These are phyloP conservation scores for Syngnathus typhle DNA, from an alignment of 2,113 vertebrate species.

Conservation along the genomic window DNA sequence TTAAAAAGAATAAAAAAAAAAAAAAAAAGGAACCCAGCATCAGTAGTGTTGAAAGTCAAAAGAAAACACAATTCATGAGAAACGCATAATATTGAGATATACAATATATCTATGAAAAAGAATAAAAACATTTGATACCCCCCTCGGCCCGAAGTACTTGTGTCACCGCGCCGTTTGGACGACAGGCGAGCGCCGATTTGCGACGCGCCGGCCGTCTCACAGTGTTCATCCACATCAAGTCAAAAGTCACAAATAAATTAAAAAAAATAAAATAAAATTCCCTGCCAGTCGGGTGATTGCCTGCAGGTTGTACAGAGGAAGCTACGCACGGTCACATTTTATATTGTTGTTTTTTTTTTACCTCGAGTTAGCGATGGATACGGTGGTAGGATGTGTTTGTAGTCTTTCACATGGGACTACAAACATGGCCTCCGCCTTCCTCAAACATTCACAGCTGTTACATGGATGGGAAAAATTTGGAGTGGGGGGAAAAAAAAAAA, in stretches of 20 bases:
- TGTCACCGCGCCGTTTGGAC: conserved; percentile 15
- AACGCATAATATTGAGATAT: conserved; percentile 24
- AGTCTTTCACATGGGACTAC: conserved; percentile 24
- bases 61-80: conserved; percentile 40
- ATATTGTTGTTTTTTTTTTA: not conserved
- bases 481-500: conserved; percentile 22
- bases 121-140: conserved; percentile 46
- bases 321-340: conserved; percentile 37
- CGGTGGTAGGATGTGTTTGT: conserved; percentile 32
- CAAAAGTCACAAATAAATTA: conserved; percentile 59
- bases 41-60: conserved; percentile 62
- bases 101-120: conserved; percentile 20
- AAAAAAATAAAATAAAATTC: conserved; percentile 36
- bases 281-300: conserved; percentile 36
- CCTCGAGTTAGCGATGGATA: not conserved
- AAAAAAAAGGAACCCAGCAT: conserved; percentile 63
- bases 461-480: conserved; percentile 14
- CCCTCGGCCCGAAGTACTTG: conserved; percentile 34
- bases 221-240: conserved; percentile 59
- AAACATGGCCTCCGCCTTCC: conserved; percentile 27
- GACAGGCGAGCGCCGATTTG: conserved; percentile 1
- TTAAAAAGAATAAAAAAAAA: conserved; percentile 19
- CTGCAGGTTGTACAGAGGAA: conserved; percentile 47
- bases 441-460: conserved; percentile 9
- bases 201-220: conserved; percentile 50